phyloP scores from a whole-genome alignment of 2,888 invertebrate species.

The Globia sparganii region DNA sequence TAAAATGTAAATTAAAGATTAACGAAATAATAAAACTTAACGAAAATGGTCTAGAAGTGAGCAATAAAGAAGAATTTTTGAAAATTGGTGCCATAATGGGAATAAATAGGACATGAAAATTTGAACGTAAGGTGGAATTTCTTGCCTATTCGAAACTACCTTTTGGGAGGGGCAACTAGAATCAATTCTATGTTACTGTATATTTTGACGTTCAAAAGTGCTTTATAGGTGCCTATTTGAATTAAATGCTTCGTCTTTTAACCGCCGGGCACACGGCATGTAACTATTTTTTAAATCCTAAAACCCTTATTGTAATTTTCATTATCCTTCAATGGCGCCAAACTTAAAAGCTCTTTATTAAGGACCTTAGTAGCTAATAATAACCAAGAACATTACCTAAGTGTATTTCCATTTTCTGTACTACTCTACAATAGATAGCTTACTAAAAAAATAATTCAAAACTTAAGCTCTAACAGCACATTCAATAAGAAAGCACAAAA shows the following conservation, averaged over 20 bases:
- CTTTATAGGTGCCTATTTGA: neutral
- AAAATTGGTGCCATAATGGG: neutral
- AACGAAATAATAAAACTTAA: no score
- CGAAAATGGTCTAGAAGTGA: neutral
- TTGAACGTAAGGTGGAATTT: neutral
- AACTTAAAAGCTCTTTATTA: neutral
- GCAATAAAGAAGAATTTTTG: neutral
- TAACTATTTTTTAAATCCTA: neutral
- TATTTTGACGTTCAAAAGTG: neutral
- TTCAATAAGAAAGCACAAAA: conserved; percentile 14
- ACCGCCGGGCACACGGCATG: neutral
- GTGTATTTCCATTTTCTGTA: neutral
- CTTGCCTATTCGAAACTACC: neutral
- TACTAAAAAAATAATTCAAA: neutral
- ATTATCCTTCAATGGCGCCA: neutral
- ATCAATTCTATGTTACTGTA: neutral
- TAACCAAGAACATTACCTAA: neutral
- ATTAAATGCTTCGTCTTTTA: neutral
- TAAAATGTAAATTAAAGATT: neutral
- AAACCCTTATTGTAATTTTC: neutral
- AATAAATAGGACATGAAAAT: neutral
- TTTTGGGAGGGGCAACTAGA: neutral
- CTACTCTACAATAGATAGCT: neutral
- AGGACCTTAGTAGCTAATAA: neutral
- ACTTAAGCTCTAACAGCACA: neutral